phyloP scores from a whole-genome alignment of 2,797 vertebrate genomes.

The Paratrypauchen microcephalus region DNA sequence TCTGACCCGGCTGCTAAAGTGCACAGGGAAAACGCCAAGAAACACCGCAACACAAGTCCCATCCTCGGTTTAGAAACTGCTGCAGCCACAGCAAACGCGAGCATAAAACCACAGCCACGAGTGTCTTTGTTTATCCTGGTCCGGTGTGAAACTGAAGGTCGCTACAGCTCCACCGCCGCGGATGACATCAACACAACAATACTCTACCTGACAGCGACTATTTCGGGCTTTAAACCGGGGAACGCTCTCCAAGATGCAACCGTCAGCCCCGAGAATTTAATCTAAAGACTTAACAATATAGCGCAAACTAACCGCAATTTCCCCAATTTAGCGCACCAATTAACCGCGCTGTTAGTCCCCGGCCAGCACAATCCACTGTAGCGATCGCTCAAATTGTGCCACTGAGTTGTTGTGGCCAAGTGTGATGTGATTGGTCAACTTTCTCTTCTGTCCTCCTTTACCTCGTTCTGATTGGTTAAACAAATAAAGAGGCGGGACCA shows the following conservation, averaged over 20 bases:
- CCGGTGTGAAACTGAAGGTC: conserved; percentile 62
- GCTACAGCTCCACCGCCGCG: conserved; percentile 59
- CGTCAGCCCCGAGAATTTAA: neutral
- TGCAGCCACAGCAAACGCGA: conserved; percentile 1
- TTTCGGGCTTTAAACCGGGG: conserved; percentile 43
- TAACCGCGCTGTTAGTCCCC: conserved; percentile 25
- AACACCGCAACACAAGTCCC: conserved; percentile 54
- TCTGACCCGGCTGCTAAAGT: conserved; percentile 55
- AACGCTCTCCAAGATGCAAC: conserved; percentile 6
- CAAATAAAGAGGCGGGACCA: conserved; percentile 12
- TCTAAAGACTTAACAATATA: neutral
- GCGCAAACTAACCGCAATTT: neutral
- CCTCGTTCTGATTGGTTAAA: conserved; percentile 55
- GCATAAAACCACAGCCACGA: neutral
- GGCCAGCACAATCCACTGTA: conserved; percentile 40
- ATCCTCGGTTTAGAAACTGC: conserved; percentile 49
- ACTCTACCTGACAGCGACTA: conserved; percentile 65
- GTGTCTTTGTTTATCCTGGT: conserved; percentile 55
- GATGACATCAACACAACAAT: conserved; percentile 74
- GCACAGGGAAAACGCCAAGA: conserved; percentile 53
- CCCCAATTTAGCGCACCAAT: conserved; percentile 15
- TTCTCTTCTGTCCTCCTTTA: conserved; percentile 6
- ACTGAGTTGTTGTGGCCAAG: conserved; percentile 36
- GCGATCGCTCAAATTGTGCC: conserved; percentile 34
- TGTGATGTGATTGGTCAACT: conserved; percentile 62